Evolutionary conservation across 2,888 invertebrate species (phyloP), one percentile per base, ranked within the genome.

Genomic region (Actias luna): DNA sequence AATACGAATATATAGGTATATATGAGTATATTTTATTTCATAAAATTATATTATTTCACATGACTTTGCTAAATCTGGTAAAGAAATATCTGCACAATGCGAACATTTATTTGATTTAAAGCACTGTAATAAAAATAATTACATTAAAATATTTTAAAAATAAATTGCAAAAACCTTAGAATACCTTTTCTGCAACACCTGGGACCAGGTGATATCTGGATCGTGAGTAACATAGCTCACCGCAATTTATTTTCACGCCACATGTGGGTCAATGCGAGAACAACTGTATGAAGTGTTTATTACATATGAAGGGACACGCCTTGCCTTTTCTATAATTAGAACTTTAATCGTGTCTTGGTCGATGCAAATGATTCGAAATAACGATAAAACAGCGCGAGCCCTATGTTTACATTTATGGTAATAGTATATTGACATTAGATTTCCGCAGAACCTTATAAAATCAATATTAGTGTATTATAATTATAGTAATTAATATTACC

Each of bases 261-360:
- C 80, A 91, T 88, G 89, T 92, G 76, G 92, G 92, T 92, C 92
- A 92, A 88, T 92, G 91, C 83, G 73, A 85, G 74, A 75, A 70
- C 74, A 73, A 60, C 67, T 39, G 62, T 62, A 59, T 63, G 60
- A 59, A 60, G 66, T 74, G 67, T 76, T 73, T 67, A 73, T 77
- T 82, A 77, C 76, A 82, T 76, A 82, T 75, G 73, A 77, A 79
- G 77, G 76, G 82, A 81, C 84, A 82, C 82, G 75, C 82, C 82
- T 80, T 75, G 80, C 70, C 79, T 75, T 78, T 73, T 76, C 78
- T 85, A 84, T 83, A 82, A 82, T 84, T 85, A 87, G 84, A 81
- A 70, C 69, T 69, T 63, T 66, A 73, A 78, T 78, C 64, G 72
- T 77, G 75, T 81, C 82, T 80, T 75, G 78, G 74, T 79, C 71